These are phyloP conservation scores for Diglossa cyanea DNA, from an alignment of 2,797 vertebrate species.

Conservation along the genomic window DNA sequence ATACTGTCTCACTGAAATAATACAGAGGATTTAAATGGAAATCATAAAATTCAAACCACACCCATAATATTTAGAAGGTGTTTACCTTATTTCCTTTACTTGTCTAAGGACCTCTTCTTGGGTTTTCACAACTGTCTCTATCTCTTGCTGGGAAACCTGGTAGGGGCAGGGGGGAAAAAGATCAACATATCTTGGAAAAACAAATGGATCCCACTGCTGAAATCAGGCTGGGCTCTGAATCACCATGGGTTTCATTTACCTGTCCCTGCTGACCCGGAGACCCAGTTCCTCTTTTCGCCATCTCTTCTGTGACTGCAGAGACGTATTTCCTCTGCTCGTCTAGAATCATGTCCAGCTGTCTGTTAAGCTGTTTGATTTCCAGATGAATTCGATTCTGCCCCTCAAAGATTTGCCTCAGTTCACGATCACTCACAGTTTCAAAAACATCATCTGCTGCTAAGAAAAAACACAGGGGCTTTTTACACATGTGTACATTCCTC, in stretches of 20 bases:
- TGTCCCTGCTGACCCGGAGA: slow-evolving; percentile 77
- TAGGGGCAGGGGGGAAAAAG: not conserved
- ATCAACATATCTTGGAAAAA: not conserved
- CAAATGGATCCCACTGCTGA: not conserved
- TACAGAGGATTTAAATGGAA: not conserved
- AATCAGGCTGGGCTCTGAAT: not conserved
- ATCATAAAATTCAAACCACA: not conserved
- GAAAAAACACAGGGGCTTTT: not conserved
- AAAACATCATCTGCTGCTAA: slow-evolving; percentile 87
- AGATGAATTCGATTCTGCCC: slow-evolving; percentile 96
- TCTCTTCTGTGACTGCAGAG: slow-evolving; percentile 85
- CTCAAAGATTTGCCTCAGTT: slow-evolving; percentile 95
- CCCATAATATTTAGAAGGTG: not conserved
- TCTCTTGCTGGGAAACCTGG: slow-evolving; percentile 79
- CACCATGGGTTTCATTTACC: slow-evolving; percentile 52
- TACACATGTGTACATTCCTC: not conserved
- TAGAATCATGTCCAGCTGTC: slow-evolving; percentile 93
- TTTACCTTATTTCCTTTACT: slow-evolving; percentile 90
- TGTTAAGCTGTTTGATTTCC: slow-evolving; percentile 95
- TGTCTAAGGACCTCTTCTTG: slow-evolving; percentile 90
- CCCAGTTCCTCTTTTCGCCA: slow-evolving; percentile 78
- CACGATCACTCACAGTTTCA: slow-evolving; percentile 88
- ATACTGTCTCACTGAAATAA: not conserved
- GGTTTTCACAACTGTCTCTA: slow-evolving; percentile 79
- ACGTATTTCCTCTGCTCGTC: slow-evolving; percentile 95